Conservation (phyloP, 2,797 vertebrate species). For the Diceros bicornis region DNA sequence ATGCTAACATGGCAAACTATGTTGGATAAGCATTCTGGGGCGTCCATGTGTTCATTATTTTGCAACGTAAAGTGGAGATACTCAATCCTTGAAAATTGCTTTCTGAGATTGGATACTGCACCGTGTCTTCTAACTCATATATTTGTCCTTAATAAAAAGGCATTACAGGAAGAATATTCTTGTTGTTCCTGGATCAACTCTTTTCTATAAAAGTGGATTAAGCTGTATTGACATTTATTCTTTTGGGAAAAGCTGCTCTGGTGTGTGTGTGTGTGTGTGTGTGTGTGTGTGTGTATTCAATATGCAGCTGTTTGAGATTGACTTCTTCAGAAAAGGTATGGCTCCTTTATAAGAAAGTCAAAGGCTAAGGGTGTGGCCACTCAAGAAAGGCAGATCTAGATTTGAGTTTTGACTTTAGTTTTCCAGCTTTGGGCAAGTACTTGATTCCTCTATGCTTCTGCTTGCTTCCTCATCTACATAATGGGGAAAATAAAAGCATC, state of each 20-base stretch:
- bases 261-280: background rate
- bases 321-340: background rate
- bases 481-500: background rate
- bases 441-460: background rate
- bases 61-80: slow-evolving; percentile 63
- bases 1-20: slow-evolving; percentile 63
- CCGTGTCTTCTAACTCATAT: background rate
- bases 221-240: background rate
- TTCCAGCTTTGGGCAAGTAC: background rate
- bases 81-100: slow-evolving; percentile 64
- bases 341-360: background rate
- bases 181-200: background rate
- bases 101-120: background rate
- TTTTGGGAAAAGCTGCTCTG: background rate
- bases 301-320: background rate
- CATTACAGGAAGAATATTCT: background rate
- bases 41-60: slow-evolving; percentile 75
- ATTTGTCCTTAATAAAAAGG: slow-evolving; percentile 66
- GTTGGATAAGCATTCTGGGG: slow-evolving; percentile 78
- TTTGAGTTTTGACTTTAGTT: background rate
- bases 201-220: background rate
- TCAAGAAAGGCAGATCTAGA: background rate
- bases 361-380: background rate
- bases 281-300: background rate
- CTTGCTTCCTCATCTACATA: background rate